Evolutionary conservation across 2,888 invertebrate genomes (phyloP).

Genomic region (Argyresthia albistria): DNA sequence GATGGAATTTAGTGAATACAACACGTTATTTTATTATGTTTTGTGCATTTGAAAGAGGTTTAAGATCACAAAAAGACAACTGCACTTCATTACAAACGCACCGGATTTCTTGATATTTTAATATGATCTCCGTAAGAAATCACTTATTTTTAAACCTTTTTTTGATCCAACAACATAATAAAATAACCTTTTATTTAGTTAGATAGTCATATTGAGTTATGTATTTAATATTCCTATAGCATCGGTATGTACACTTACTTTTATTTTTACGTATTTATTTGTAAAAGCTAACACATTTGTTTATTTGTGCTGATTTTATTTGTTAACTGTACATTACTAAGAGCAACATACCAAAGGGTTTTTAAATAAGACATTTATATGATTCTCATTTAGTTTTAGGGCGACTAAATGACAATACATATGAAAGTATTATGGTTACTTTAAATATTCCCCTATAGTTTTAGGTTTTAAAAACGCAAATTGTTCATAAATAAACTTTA

Average conservation of each 20-base stretch:
- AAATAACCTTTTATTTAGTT: too few species aligned
- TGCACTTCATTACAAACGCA: neutral
- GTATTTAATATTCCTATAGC: neutral
- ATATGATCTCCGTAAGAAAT: neutral
- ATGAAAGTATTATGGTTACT: slow-evolving; percentile 43
- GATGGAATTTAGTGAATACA: too few species aligned
- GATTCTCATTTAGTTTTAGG: slow-evolving; percentile 69
- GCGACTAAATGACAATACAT: slow-evolving; percentile 71
- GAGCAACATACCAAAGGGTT: slow-evolving; percentile 1
- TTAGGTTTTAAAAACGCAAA: slow-evolving; percentile 37
- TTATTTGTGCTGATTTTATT: neutral
- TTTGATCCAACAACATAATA: neutral
- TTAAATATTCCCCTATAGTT: slow-evolving; percentile 54
- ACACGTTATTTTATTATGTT: neutral
- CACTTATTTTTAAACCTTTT: neutral
- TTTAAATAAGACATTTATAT: slow-evolving; percentile 33
- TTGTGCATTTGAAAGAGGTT: neutral
- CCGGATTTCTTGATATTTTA: neutral
- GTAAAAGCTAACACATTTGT: neutral
- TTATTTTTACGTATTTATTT: neutral
- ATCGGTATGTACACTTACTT: neutral
- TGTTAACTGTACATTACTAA: neutral
- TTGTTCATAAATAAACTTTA: slow-evolving; percentile 10
- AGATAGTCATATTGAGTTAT: neutral
- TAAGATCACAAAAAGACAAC: slow-evolving; percentile 3